These are phyloP conservation scores for Limanda limanda DNA, from an alignment of 2,113 vertebrate species.

Conservation along the genomic window DNA sequence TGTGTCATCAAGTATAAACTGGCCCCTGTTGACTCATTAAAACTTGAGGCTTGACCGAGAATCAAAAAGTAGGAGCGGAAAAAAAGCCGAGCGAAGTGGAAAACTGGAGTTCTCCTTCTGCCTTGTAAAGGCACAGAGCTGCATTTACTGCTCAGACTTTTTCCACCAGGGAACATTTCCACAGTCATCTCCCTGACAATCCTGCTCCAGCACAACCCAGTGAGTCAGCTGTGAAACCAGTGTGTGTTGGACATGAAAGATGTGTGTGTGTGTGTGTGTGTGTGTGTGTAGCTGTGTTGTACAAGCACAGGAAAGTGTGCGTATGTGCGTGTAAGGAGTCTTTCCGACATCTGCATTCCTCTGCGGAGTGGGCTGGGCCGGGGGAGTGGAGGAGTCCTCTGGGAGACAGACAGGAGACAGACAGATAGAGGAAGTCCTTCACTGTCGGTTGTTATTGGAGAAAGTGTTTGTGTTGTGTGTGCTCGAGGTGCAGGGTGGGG, in stretches of 20 bases:
- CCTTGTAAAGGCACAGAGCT: constrained; percentile 64
- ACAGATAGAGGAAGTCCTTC: constrained; percentile 66
- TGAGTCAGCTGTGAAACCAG: too few species aligned
- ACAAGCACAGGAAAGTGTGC: constrained; percentile 6
- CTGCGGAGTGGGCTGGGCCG: constrained; percentile 43
- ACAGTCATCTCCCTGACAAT: constrained; percentile 6
- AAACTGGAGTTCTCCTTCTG: constrained; percentile 68
- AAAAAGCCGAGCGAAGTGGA: constrained; percentile 60
- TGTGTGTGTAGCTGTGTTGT: neutral
- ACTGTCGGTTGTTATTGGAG: constrained; percentile 42
- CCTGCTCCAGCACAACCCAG: too few species aligned
- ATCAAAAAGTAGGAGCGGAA: constrained; percentile 44
- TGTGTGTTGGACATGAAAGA: too few species aligned
- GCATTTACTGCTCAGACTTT: constrained; percentile 55
- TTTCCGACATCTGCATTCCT: constrained; percentile 67
- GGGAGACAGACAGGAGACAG: constrained; percentile 60
- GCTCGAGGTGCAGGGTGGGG: constrained; percentile 39
- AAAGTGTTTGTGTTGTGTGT: constrained; percentile 32
- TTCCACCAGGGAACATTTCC: constrained; percentile 72
- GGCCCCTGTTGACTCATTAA: constrained; percentile 26
- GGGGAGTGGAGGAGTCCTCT: constrained; percentile 46
- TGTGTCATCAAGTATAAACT: constrained; percentile 4
- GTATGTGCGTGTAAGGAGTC: constrained; percentile 45
- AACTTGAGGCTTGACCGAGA: constrained; percentile 41
- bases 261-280: neutral